Evolutionary conservation across 2,888 invertebrate species (phyloP), one percentile per base, ranked within the genome.

Genomic region (Himalopsyche japonica): DNA sequence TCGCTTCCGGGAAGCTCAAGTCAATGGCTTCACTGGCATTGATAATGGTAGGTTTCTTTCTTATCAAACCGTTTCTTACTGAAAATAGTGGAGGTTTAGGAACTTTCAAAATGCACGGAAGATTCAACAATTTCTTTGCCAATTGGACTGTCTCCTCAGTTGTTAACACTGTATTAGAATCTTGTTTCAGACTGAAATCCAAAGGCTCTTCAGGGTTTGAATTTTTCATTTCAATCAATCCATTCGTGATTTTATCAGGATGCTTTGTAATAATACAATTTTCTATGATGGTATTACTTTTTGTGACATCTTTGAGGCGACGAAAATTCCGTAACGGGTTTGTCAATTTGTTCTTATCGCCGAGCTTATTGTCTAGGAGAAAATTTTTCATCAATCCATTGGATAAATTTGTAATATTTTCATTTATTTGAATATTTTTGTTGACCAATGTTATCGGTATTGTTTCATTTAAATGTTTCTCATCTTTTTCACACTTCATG

Each of bases 251-350:
- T 27, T 12, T 76, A 15, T 77, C 64, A 15, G 12, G 12, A 20
- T 81, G 57, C 20, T 49, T 76, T 76, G 48, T 49, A 24, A 15
- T 24, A 32, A 18, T 76, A 43, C 57, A 85, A 47, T 15, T 20
- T 37, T 70, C 82, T 79, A 30, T 48, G 30, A 70, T 77, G 24
- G 80, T 80, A 70, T 82, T 27, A 79, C 64, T 77, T 77, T 80
- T 82, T 24, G 83, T 77, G 24, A 79, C 48, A 64, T 85, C 82
- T 81, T 85, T 86, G 0, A 85, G 20, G 76, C 83, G 85, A 30
- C 85, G 82, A 79, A 85, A 86, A 34, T 83, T 86, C 57, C 85
- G 84, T 32, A 85, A 82, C 24, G 82, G 79, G 78, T 82, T 84
- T 5, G 82, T 57, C 32, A 80, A 37, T 80, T 77, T 83, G 47